These are phyloP conservation scores for Epistrophella euchroma DNA, from an alignment of 2,888 invertebrate genomes.

Conservation along the genomic window DNA sequence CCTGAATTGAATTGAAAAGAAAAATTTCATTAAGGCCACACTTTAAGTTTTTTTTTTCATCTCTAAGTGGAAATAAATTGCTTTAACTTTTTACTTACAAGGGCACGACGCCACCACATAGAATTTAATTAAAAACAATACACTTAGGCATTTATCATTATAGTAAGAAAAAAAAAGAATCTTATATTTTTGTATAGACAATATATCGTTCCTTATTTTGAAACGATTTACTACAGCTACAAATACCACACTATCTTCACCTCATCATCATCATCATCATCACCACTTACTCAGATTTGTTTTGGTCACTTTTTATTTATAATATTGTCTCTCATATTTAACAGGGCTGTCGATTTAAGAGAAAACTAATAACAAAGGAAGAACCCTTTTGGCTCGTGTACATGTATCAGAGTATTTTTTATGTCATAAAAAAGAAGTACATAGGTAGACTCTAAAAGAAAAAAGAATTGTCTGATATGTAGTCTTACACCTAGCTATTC, in stretches of 20 bases:
- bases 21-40: constrained; percentile 30
- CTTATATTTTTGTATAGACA: neutral
- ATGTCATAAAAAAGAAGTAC: neutral
- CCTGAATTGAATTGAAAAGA: constrained; percentile 31
- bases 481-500: too few relatives aligned
- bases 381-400: neutral
- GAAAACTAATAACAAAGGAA: neutral
- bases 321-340: neutral
- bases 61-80: constrained; percentile 18
- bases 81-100: constrained; percentile 25
- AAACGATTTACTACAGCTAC: constrained; percentile 1
- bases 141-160: neutral
- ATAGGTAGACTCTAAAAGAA: too few relatives aligned
- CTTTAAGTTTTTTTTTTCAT: constrained; percentile 14
- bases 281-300: constrained; percentile 4
- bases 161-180: neutral
- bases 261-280: neutral
- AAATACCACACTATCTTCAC: neutral
- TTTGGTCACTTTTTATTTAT: constrained; percentile 1
- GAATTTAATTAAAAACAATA: neutral
- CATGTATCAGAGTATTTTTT: neutral
- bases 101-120: constrained; percentile 5
- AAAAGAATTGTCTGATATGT: too few relatives aligned
- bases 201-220: constrained; percentile 8
- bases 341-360: constrained; percentile 1